Evolutionary conservation across 1,140 invertebrate genomes (phyloP).

Genomic region (Yoshiicerus persimilis): DNA sequence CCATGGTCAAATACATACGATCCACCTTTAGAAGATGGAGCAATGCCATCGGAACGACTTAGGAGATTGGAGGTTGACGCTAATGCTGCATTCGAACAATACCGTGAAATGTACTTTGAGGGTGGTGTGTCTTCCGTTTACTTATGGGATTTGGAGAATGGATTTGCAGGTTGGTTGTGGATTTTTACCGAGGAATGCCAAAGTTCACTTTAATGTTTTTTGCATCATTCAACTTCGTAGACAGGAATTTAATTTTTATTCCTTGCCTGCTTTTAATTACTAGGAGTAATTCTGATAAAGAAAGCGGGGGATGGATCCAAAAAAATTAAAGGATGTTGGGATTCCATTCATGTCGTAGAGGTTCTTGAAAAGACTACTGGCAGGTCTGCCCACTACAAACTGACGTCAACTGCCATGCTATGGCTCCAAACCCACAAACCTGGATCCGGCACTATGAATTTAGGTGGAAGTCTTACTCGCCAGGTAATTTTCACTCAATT

Average conservation of each 20-base stretch:
- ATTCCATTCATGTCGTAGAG: constrained; percentile 99
- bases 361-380: constrained; percentile 94
- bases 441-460: constrained; percentile 96
- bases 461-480: constrained; percentile 95
- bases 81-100: constrained; percentile 97
- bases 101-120: constrained; percentile 99
- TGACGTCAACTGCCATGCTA: constrained; percentile 98
- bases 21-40: constrained; percentile 95
- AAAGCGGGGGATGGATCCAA: constrained; percentile 96
- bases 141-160: constrained; percentile 98
- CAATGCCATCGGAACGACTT: constrained; percentile 94
- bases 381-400: constrained; percentile 94
- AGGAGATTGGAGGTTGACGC: constrained; percentile 95
- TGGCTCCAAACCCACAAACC: constrained; percentile 98
- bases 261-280: too few species aligned
- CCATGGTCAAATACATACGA: constrained; percentile 99
- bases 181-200: neutral
- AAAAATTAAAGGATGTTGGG: constrained; percentile 99
- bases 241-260: neutral
- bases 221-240: neutral
- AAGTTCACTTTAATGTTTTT: neutral
- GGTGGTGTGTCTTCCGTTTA: constrained; percentile 99
- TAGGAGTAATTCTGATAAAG: constrained; percentile 98
- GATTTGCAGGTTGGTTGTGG: constrained; percentile 79
- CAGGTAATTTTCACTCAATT: too few species aligned